These are phyloP conservation scores for Archips crataeganus DNA, from an alignment of 2,888 invertebrate species.

Conservation along the genomic window DNA sequence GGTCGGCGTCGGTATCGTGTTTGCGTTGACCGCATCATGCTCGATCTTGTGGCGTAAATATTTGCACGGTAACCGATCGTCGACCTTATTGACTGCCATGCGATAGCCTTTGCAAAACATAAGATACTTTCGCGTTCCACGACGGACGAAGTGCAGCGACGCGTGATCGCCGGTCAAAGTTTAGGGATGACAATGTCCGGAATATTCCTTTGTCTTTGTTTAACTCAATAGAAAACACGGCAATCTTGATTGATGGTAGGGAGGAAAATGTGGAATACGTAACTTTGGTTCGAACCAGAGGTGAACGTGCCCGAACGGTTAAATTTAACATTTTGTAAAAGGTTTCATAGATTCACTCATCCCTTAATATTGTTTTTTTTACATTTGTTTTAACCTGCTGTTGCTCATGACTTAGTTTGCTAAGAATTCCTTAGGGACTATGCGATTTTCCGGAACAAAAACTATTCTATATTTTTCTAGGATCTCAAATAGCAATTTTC, in stretches of 20 bases:
- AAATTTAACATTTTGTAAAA: not conserved
- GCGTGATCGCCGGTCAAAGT: constrained; percentile 29
- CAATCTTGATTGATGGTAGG: not conserved
- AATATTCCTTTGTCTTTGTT: constrained; percentile 7
- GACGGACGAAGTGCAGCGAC: constrained; percentile 43
- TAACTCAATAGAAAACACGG: not conserved
- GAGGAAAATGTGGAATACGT: not conserved
- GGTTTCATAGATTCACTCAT: not conserved
- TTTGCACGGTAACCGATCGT: constrained; percentile 73
- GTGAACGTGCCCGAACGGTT: not conserved
- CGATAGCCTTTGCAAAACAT: constrained; percentile 71
- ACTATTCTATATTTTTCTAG: too few species aligned
- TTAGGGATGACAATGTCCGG: constrained; percentile 7
- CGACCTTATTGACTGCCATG: constrained; percentile 69
- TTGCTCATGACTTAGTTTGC: not conserved
- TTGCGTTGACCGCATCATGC: constrained; percentile 39
- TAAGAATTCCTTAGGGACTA: too few species aligned
- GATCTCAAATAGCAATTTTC: too few species aligned
- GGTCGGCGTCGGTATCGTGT: constrained; percentile 37
- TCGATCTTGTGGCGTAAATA: constrained; percentile 71
- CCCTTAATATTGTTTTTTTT: not conserved
- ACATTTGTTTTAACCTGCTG: too few species aligned
- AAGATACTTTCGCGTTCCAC: constrained; percentile 55
- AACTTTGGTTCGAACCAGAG: not conserved
- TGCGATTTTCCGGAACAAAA: too few species aligned